Evolutionary conservation across 2,888 invertebrate species (phyloP).

Genomic region (Disparrhopalites patrizii): DNA sequence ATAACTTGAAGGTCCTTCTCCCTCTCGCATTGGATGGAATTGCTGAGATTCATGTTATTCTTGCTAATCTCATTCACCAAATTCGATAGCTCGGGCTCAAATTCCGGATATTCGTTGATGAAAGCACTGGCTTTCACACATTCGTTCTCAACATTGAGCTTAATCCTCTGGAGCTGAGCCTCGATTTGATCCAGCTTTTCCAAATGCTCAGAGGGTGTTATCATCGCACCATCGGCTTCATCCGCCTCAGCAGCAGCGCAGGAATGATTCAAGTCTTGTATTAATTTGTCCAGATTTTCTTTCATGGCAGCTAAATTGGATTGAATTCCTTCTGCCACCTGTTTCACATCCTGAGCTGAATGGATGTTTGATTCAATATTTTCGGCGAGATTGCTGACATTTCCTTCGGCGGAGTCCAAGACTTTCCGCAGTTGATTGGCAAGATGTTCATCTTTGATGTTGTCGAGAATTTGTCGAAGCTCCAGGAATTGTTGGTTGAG

Average conservation of each 20-base stretch:
- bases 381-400: slow-evolving; percentile 52
- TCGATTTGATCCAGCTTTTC: slow-evolving; percentile 68
- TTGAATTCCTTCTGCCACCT: not conserved
- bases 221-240: slow-evolving; percentile 8
- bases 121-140: slow-evolving; percentile 39
- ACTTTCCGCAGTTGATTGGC: not conserved
- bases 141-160: slow-evolving; percentile 39
- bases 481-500: slow-evolving; percentile 58
- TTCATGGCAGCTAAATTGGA: slow-evolving; percentile 19
- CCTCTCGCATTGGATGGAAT: slow-evolving; percentile 65
- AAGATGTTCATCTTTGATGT: not conserved
- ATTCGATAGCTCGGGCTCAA: slow-evolving; percentile 27
- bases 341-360: slow-evolving; percentile 24
- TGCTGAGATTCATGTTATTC: slow-evolving; percentile 56
- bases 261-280: not conserved
- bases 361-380: slow-evolving; percentile 55
- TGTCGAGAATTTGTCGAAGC: slow-evolving; percentile 55
- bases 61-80: slow-evolving; percentile 59
- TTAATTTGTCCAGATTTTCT: slow-evolving; percentile 31
- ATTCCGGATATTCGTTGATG: slow-evolving; percentile 38
- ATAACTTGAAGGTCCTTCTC: slow-evolving; percentile 71
- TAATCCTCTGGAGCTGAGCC: slow-evolving; percentile 42
- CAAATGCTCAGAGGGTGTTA: slow-evolving; percentile 51
- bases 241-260: too few relatives aligned
- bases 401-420: not conserved